Conservation (phyloP, 2,797 vertebrate genomes). For the Danio choprae region DNA sequence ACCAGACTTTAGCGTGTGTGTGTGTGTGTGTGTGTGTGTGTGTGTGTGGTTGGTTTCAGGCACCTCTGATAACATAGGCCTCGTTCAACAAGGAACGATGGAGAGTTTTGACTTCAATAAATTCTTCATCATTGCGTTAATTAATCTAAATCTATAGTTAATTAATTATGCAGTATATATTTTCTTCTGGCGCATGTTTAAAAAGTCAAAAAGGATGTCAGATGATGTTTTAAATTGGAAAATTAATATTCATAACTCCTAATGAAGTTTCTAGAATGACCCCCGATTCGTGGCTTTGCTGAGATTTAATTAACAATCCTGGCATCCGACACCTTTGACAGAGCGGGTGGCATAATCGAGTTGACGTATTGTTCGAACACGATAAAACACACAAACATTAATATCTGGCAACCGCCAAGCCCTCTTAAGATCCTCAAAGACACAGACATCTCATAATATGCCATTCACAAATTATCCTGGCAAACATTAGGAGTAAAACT, state of each 20-base stretch:
- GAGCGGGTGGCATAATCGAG: slow-evolving; percentile 39
- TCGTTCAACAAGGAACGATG: slow-evolving; percentile 45
- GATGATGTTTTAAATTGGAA: slow-evolving; percentile 59
- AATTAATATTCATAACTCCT: slow-evolving; percentile 66
- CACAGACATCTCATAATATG: slow-evolving; percentile 53
- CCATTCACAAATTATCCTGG: slow-evolving; percentile 62
- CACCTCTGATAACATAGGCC: slow-evolving; percentile 16
- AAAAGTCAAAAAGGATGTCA: slow-evolving; percentile 53
- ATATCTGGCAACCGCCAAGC: slow-evolving; percentile 11
- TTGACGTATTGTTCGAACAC: slow-evolving; percentile 38
- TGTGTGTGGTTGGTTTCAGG: not conserved
- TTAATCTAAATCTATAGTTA: slow-evolving; percentile 80
- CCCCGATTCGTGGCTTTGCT: slow-evolving; percentile 48
- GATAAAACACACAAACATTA: slow-evolving; percentile 47
- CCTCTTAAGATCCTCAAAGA: slow-evolving; percentile 52
- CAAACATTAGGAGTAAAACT: slow-evolving; percentile 66
- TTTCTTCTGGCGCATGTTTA: slow-evolving; percentile 47
- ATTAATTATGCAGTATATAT: slow-evolving; percentile 76
- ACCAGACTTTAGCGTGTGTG: not conserved
- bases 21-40: not conserved
- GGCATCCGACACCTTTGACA: slow-evolving; percentile 48
- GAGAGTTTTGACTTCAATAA: slow-evolving; percentile 60
- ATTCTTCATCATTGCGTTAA: slow-evolving; percentile 69
- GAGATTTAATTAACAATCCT: slow-evolving; percentile 60
- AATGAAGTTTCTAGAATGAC: slow-evolving; percentile 61